phyloP scores from a whole-genome alignment of 2,113 vertebrate species.

The Pelecanus crispus region DNA sequence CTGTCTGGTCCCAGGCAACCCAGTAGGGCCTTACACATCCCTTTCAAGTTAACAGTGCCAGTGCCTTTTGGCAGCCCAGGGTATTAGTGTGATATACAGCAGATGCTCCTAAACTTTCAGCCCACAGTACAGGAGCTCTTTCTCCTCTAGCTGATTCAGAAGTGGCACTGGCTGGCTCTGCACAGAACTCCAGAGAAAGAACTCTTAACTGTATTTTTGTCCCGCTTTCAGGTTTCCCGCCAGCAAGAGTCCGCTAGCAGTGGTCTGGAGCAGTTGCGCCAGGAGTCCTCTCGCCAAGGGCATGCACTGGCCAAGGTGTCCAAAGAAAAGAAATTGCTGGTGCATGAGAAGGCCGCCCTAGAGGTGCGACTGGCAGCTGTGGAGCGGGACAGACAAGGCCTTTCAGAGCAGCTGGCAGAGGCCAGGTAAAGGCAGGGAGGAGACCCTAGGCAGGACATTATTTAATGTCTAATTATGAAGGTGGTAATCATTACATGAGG shows the following conservation, averaged over 20 bases:
- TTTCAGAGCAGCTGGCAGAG: slow-evolving; percentile 71
- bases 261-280: slow-evolving; percentile 63
- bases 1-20: not conserved
- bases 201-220: not conserved
- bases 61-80: not conserved
- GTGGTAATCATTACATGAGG: not conserved
- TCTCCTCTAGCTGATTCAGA: not conserved
- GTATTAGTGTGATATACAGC: not conserved
- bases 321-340: slow-evolving; percentile 70
- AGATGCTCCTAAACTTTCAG: not conserved
- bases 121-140: not conserved
- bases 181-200: not conserved
- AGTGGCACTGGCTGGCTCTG: not conserved
- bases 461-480: not conserved
- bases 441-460: not conserved
- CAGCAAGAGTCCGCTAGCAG: slow-evolving; percentile 45
- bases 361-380: slow-evolving; percentile 61
- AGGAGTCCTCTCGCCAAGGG: slow-evolving; percentile 30
- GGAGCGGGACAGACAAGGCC: slow-evolving; percentile 59
- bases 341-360: slow-evolving; percentile 66
- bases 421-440: slow-evolving; percentile 69
- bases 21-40: not conserved
- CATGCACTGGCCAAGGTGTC: slow-evolving; percentile 36
- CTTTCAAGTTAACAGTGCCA: not conserved
- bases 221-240: slow-evolving; percentile 45